Percentiles rank a stretch among this genome's conserved stretches.
phyloP scores from a whole-genome alignment of 2,113 vertebrate genomes.

The Cettia cetti region DNA sequence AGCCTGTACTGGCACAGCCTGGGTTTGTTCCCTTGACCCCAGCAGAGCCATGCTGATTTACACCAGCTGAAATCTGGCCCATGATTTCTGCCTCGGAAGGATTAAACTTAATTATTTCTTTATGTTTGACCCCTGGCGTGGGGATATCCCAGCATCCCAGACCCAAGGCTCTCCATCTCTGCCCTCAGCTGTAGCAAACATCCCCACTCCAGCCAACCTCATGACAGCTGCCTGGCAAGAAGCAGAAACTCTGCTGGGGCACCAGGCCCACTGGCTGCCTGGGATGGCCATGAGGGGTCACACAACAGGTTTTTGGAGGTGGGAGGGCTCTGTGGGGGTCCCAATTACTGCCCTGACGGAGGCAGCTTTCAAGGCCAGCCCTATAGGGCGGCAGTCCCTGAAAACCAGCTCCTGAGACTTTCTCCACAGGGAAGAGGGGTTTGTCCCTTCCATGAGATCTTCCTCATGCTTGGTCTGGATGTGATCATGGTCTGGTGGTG shows the following conservation, averaged over 20 bases:
- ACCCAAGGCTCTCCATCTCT: neutral
- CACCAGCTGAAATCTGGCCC: neutral
- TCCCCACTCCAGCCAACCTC: neutral
- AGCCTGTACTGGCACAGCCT: neutral
- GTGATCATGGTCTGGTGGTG: neutral
- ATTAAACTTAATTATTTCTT: slow-evolving; percentile 1
- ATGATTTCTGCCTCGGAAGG: neutral
- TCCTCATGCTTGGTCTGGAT: neutral
- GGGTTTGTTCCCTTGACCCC: slow-evolving; percentile 33
- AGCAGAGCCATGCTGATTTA: slow-evolving; percentile 8
- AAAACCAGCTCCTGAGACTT: neutral
- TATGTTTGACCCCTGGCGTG: neutral
- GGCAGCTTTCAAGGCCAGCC: neutral
- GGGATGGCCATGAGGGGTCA: neutral
- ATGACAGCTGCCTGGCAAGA: neutral
- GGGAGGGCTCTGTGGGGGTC: fast-evolving
- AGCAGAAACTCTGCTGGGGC: neutral
- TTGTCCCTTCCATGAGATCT: neutral
- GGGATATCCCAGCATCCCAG: neutral
- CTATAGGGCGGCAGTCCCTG: neutral
- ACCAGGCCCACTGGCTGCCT: neutral
- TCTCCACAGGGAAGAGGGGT: neutral
- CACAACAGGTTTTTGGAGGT: neutral
- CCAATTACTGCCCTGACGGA: fast-evolving
- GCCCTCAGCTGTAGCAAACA: neutral